phyloP scores from a whole-genome alignment of 64 coral and sea anemone genomes.

The Porites australiensis region DNA sequence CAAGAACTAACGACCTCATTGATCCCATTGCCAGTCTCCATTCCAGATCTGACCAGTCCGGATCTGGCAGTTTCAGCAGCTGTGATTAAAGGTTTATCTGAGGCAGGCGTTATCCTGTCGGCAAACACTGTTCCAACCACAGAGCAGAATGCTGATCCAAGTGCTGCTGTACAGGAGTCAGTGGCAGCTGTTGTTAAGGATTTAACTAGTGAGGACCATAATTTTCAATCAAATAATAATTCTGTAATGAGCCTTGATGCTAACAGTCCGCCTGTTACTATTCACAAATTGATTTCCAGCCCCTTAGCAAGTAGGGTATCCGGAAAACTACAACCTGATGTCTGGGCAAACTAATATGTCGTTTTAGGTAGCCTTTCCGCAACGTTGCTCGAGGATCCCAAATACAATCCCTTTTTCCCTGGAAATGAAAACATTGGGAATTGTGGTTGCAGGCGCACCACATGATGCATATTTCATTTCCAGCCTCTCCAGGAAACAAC shows the following conservation, averaged over 20 bases:
- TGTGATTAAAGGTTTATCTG: not conserved
- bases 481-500: too few relatives aligned
- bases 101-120: not conserved
- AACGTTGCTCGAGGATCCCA: too few relatives aligned
- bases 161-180: conserved; percentile 10
- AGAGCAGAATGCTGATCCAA: not conserved
- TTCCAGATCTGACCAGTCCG: not conserved
- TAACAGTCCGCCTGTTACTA: too few relatives aligned
- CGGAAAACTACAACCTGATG: not conserved
- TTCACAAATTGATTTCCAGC: too few relatives aligned
- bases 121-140: too few relatives aligned
- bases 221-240: too few relatives aligned
- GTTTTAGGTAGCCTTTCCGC: too few relatives aligned
- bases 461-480: not conserved
- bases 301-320: too few relatives aligned
- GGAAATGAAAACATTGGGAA: too few relatives aligned
- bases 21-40: not conserved
- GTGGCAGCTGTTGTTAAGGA: not conserved
- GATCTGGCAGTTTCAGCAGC: not conserved
- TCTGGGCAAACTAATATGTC: too few relatives aligned
- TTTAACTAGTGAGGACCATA: not conserved
- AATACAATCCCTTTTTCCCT: not conserved
- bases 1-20: not conserved
- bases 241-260: too few relatives aligned
- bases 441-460: too few relatives aligned